phyloP scores from a whole-genome alignment of 2,797 vertebrate genomes.

The Melanotaenia parkinsoni region DNA sequence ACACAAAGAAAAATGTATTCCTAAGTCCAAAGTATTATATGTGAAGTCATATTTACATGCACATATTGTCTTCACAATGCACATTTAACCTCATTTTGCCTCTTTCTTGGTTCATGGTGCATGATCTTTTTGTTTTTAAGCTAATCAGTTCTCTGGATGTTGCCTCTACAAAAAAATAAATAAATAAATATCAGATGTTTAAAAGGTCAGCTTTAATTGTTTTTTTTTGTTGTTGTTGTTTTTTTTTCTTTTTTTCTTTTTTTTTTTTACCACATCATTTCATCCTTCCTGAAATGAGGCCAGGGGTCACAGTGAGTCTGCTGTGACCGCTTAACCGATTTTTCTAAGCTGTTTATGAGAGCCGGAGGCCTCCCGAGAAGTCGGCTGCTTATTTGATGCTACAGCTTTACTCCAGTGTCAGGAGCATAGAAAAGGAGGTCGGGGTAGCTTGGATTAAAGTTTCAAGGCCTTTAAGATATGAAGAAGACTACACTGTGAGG shows the following conservation, averaged over 20 bases:
- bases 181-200: constrained; percentile 33
- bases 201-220: constrained; percentile 80
- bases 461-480: constrained; percentile 56
- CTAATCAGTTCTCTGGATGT: constrained; percentile 53
- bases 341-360: constrained; percentile 73
- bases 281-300: constrained; percentile 67
- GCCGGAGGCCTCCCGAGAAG: constrained; percentile 37
- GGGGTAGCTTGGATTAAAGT: constrained; percentile 57
- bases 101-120: constrained; percentile 31
- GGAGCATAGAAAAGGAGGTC: constrained; percentile 57
- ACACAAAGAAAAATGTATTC: no score
- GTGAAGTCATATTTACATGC: not conserved
- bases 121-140: constrained; percentile 53
- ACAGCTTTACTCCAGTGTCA: constrained; percentile 51
- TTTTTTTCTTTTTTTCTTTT: not conserved
- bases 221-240: constrained; percentile 27
- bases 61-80: constrained; percentile 2
- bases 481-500: constrained; percentile 40
- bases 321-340: constrained; percentile 67
- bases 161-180: constrained; percentile 44
- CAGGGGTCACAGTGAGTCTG: constrained; percentile 62
- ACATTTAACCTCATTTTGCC: constrained; percentile 13
- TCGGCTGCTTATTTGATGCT: constrained; percentile 63
- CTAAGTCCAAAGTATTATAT: not conserved
- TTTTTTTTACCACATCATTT: constrained; percentile 49